Evolutionary conservation across 2,113 vertebrate genomes (phyloP).

Genomic region (Tetrao urogallus): DNA sequence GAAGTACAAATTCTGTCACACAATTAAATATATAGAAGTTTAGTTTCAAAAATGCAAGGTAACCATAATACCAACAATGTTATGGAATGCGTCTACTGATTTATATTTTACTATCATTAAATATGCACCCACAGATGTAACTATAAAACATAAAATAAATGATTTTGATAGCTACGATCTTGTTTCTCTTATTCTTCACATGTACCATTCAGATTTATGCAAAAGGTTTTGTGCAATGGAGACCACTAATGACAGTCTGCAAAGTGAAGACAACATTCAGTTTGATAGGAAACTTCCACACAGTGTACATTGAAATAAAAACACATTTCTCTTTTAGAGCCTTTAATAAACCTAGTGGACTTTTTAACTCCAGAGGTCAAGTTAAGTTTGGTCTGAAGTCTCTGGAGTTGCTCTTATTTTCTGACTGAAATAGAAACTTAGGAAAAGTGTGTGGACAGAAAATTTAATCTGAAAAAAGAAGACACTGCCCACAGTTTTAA

Average conservation of each 20-base stretch:
- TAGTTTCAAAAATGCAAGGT: not conserved
- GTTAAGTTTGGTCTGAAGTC: not conserved
- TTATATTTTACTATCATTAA: not conserved
- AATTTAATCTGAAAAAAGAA: not conserved
- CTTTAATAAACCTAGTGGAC: not conserved
- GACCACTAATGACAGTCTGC: not conserved
- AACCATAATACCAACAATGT: not conserved
- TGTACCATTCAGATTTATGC: not conserved
- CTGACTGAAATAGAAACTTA: not conserved
- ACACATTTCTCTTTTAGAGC: not conserved
- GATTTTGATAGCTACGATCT: not conserved
- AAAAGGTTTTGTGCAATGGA: not conserved
- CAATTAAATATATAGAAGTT: not conserved
- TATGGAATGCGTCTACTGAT: not conserved
- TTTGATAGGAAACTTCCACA: not conserved
- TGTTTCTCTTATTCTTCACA: conserved; percentile 5
- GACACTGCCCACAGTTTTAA: not conserved
- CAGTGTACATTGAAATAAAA: not conserved
- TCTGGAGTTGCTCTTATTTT: not conserved
- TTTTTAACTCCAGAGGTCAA: not conserved
- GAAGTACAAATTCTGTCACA: not conserved
- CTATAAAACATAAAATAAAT: not conserved
- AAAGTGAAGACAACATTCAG: not conserved
- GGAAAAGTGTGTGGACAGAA: not conserved
- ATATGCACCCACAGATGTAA: not conserved